phyloP scores from a whole-genome alignment of 2,797 vertebrate species.

The Trematomus bernacchii region DNA sequence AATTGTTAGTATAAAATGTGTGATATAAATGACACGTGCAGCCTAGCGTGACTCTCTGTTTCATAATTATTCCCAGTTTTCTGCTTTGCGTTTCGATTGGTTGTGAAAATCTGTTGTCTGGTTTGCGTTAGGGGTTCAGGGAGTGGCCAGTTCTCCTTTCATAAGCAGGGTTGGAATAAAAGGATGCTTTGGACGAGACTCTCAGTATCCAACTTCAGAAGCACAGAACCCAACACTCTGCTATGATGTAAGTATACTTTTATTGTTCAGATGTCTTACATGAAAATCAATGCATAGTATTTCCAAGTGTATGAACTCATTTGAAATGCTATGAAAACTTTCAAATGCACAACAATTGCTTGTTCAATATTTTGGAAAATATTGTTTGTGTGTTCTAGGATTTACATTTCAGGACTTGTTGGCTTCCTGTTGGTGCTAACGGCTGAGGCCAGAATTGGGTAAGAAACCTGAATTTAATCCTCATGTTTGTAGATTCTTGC shows the following conservation, averaged over 20 bases:
- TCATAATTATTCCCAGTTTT: neutral
- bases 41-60: neutral
- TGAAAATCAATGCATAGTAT: neutral
- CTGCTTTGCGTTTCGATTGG: constrained; percentile 33
- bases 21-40: neutral
- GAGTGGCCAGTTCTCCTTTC: constrained; percentile 64
- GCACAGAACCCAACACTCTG: neutral
- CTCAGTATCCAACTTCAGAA: neutral
- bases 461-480: constrained; percentile 32
- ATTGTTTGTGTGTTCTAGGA: constrained; percentile 69
- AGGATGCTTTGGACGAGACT: constrained; percentile 24
- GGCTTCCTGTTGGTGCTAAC: constrained; percentile 74
- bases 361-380: neutral
- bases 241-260: constrained; percentile 71
- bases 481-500: neutral
- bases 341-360: neutral
- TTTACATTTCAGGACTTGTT: constrained; percentile 67
- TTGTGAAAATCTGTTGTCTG: constrained; percentile 25
- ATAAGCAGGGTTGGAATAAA: constrained; percentile 67
- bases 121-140: constrained; percentile 45
- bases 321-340: neutral
- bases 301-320: neutral
- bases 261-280: neutral
- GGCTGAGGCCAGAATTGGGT: constrained; percentile 82
- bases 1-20: neutral